Base-by-base conservation (phyloP, 1,140 invertebrate species). In the Aphaenogaster floridana region DNA sequence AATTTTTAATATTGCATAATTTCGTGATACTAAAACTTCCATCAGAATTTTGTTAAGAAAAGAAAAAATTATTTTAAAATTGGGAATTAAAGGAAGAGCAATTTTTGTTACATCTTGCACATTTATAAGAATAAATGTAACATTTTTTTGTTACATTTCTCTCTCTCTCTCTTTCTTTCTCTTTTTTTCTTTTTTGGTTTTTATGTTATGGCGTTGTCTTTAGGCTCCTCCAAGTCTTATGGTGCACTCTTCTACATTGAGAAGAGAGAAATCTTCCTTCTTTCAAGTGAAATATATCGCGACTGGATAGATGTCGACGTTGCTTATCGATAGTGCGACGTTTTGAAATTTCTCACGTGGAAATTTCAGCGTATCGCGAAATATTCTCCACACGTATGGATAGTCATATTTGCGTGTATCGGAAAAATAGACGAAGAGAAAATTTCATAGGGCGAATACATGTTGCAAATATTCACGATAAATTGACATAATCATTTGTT, bases 311-410 rank as follows among this genome's bases (percentile, higher is more conserved):
- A 76, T 76, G 69, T 48, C 57, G 80, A 84, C 69, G 69, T 76
- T 63, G 69, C 42, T 76, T 76, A 76, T 76, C 21, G 80, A 84
- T 74, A 84, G 69, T 45, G 17, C 17, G 50, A 68, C 13, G 34
- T 59, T 84, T 74, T 54, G 36, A 84, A 76, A 74, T 84, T 84
- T 50, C 34, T 84, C 80, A 84, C 17, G 69, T 84, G 57, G 54
- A 84, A 84, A 84, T 84, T 76, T 76, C 57, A 48, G 9, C 54
- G 42, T 83, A 84, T 76, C 69, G 42, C 42, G 11, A 61, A 84
- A 76, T 76, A 61, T 61, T 72, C 34, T 28, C 17, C n/a, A 39
- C 17, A 9, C 21, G 68, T 28, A 45, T 13, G 52, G 3, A 15
- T 76, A 59, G 17, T 71, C 39, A 11, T 48, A 21, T 52, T 74